A percentile compares a stretch with the other conserved stretches of the same genome.
These are phyloP conservation scores for Leptinotarsa texana DNA, from an alignment of 1,140 invertebrate genomes.

Conservation along the genomic window DNA sequence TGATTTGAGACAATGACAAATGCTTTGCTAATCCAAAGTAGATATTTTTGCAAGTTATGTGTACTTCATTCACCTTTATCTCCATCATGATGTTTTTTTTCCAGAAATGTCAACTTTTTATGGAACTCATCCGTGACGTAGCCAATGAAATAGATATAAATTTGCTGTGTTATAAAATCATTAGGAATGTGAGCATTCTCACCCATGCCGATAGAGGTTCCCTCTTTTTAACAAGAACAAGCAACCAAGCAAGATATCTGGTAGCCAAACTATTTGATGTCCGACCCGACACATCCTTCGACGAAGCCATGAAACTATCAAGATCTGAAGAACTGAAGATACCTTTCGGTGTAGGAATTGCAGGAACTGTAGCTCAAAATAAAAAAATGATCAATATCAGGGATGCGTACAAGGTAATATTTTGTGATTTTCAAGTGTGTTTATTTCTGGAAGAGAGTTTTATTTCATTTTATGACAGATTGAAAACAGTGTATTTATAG, in stretches of 20 bases:
- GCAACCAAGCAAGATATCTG: conserved; percentile 74
- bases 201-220: conserved; percentile 86
- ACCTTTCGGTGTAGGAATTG: conserved; percentile 89
- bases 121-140: conserved; percentile 91
- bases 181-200: conserved; percentile 86
- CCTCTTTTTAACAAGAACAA: conserved; percentile 83
- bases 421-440: not conserved
- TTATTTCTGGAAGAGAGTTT: no score
- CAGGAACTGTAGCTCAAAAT: conserved; percentile 83
- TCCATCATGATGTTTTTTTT: not conserved
- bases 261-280: conserved; percentile 92
- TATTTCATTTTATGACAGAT: no score
- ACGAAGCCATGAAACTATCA: conserved; percentile 73
- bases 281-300: conserved; percentile 81
- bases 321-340: conserved; percentile 81
- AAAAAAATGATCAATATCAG: conserved; percentile 89
- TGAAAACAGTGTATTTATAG: no score
- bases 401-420: conserved; percentile 80
- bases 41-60: not conserved
- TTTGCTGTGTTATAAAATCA: conserved; percentile 90
- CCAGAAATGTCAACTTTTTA: conserved; percentile 79
- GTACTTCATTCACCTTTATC: not conserved
- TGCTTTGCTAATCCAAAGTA: no score
- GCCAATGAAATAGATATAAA: conserved; percentile 93
- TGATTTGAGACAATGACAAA: no score